Evolutionary conservation across 37 sponge, comb jelly and placozoan genomes (phyloP), one percentile per base, ranked within the genome.

Genomic region (Beroe ovata): DNA sequence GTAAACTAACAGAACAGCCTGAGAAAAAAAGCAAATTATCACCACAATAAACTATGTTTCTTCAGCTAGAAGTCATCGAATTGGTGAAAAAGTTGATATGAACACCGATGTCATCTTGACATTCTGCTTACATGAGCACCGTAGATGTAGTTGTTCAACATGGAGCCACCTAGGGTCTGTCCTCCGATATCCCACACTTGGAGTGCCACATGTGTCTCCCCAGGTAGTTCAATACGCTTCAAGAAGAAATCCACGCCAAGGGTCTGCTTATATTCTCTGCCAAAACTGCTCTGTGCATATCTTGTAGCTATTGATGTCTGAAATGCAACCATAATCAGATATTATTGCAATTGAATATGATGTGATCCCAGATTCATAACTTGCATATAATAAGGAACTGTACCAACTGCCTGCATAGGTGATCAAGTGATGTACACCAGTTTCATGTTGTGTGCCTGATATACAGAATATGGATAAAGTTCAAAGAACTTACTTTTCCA

Each of bases 151-250:
- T 93, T 95, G 26, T 94, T 92, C 88, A 97, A 92, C 98, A 97
- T 97, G 36, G 89, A 89, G 20, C 99, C 99, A 14, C 99, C 99
- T 21, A 97, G 88, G 0, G 95, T 91, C 64, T 95, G 99, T 0
- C 99, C 99, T 11, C 99, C 99, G 64, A 95, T 97, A 89, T 96
- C 99, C 99, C 99, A 95, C 29, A 97, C 95, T 84, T 94, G 96
- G 20, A 97, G 90, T 0, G 96, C 88, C 3, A 95, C 95, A 34
- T 95, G 88, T 16, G 72, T 89, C 60, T 90, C 58, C 36, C 88
- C 95, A 64, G 95, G 96, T 30, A 96, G 84, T 0, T 40, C 81
- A 11, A 96, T 90, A 34, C 96, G 90, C 88, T 93, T 92, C 89
- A 97, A 88, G 63, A 95, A 97, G 93, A 97, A 97, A 60, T 97